Evolutionary conservation across 2,113 vertebrate species (phyloP).

Genomic region (Sakesphorus luctuosus): DNA sequence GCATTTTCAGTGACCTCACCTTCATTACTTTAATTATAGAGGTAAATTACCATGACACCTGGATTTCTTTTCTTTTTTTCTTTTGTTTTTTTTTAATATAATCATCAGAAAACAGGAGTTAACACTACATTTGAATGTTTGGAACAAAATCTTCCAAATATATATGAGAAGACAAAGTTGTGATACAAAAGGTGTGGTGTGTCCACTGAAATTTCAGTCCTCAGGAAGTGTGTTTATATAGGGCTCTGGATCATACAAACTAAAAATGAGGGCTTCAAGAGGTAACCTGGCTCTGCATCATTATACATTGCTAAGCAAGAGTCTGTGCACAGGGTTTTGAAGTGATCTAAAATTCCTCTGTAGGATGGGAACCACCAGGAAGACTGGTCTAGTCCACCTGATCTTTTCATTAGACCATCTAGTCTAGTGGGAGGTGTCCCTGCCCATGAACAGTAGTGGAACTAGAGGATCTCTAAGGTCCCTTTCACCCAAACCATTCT

Average conservation of each 20-base stretch:
- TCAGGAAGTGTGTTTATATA: background rate
- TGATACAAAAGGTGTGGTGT: background rate
- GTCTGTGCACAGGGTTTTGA: background rate
- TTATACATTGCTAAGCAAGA: background rate
- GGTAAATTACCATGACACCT: background rate
- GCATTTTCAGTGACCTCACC: background rate
- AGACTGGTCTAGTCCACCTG: background rate
- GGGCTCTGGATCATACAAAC: background rate
- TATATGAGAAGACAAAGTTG: background rate
- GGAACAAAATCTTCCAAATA: background rate
- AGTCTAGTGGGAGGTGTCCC: background rate
- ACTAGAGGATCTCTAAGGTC: background rate
- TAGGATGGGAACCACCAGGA: background rate
- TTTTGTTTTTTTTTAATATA: background rate
- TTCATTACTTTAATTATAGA: background rate
- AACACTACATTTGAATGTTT: background rate
- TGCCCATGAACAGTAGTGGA: background rate
- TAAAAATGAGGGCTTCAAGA: background rate
- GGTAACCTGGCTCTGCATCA: background rate
- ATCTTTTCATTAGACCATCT: background rate
- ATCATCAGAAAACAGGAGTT: background rate
- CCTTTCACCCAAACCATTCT: background rate
- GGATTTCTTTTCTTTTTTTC: too few relatives aligned
- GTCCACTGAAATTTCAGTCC: background rate
- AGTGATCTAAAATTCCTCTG: background rate